Evolutionary conservation across 2,888 invertebrate genomes (phyloP).

Genomic region (Acanthosepion esculentum): DNA sequence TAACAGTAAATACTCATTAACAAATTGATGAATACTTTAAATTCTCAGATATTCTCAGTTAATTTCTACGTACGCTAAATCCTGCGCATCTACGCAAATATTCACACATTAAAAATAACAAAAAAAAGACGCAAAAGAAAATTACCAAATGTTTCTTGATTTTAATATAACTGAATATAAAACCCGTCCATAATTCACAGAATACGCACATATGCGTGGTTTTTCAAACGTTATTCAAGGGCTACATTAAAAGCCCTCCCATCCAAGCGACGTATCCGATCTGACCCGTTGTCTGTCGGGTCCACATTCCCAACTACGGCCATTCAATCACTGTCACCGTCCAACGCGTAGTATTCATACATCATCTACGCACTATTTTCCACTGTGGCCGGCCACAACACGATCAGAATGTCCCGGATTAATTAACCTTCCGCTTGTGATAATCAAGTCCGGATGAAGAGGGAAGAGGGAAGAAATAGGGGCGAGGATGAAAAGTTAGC

Average conservation of each 20-base stretch:
- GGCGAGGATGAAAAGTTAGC: background rate
- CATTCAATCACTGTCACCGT: conserved; percentile 33
- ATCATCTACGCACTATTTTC: conserved; percentile 33
- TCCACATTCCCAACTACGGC: conserved; percentile 12
- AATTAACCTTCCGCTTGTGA: conserved; percentile 33
- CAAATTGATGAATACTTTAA: too few species aligned
- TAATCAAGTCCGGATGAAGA: background rate
- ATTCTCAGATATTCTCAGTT: too few species aligned
- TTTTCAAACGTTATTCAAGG: background rate
- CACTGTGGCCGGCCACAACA: conserved; percentile 33
- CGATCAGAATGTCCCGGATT: conserved; percentile 21
- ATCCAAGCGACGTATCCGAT: background rate
- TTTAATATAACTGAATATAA: too few species aligned
- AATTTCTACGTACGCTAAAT: too few species aligned
- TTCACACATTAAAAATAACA: too few species aligned
- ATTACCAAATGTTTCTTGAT: too few species aligned
- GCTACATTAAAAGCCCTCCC: conserved; percentile 6
- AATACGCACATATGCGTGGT: background rate
- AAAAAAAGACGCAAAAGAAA: too few species aligned
- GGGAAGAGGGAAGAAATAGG: background rate
- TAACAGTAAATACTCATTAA: too few species aligned
- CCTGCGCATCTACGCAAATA: too few species aligned
- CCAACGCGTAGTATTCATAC: conserved; percentile 33
- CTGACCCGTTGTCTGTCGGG: background rate
- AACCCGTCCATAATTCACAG: too few species aligned